Evolutionary conservation across 2,113 vertebrate species (phyloP).

Genomic region (Cichladusa arquata): DNA sequence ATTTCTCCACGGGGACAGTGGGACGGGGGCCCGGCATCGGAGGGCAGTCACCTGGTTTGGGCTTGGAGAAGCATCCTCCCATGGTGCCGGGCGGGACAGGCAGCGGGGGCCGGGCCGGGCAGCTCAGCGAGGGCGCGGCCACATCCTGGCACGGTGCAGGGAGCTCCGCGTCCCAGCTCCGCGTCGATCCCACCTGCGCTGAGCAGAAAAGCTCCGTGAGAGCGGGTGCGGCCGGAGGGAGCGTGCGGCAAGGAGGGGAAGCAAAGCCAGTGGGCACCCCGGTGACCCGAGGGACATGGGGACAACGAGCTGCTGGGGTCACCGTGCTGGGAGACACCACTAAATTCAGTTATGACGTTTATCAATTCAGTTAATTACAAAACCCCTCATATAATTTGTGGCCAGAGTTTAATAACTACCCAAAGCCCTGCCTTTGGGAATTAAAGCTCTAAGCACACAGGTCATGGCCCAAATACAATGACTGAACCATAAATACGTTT

Average conservation of each 20-base stretch:
- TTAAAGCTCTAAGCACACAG: neutral
- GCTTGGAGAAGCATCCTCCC: constrained; percentile 99
- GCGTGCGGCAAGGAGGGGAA: neutral
- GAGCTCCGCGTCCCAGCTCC: neutral
- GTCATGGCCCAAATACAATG: neutral
- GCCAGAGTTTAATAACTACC: neutral
- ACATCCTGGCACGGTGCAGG: neutral
- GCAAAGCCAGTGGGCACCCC: fast-evolving
- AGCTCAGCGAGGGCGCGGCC: neutral
- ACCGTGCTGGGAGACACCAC: fast-evolving
- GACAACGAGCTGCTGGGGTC: fast-evolving
- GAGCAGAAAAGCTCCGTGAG: neutral
- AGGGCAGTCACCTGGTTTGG: constrained; percentile 88
- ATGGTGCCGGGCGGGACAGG: constrained; percentile 57
- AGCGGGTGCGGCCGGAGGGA: fast-evolving
- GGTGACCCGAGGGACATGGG: fast-evolving
- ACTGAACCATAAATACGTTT: neutral
- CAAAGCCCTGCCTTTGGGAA: neutral
- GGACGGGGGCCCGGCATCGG: neutral
- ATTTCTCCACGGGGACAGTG: neutral
- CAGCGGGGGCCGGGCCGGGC: neutral
- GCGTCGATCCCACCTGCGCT: neutral
- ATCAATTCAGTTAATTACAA: neutral
- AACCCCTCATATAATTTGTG: fast-evolving
- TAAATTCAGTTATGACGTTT: neutral